Evolutionary conservation across 2,113 vertebrate species (phyloP), one percentile per base, ranked within the genome.

Genomic region (Antechinus flavipes): DNA sequence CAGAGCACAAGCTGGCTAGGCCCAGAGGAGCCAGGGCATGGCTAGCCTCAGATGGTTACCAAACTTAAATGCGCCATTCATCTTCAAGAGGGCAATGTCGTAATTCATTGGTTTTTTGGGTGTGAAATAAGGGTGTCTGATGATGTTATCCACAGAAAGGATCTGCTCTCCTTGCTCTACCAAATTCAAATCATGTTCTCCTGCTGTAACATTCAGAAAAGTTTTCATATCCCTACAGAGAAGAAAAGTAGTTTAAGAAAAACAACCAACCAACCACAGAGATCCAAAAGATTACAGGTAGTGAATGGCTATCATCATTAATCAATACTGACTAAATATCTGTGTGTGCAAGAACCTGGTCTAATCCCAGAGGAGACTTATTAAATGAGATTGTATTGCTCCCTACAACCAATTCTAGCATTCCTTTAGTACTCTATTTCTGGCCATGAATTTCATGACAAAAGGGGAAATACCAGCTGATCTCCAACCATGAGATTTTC

Each of bases 11-110:
- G 4, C 0, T 92, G 24, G 84, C 56, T 2, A 22, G 94, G 49
- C 91, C 46, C 95, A 24, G 47, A 47, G 19, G 1, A 91, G 49
- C 23, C 54, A 42, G 61, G n/a, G 1, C 6, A 84, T 84, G 68
- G 68, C 35, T 89, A 9, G 84, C 50, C 61, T 61, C 76, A 93
- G 93, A 93, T 96, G 96, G 98, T 98, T 99, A 99, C 99, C 99
- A 97, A 99, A 99, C 93, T 16, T 98, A 93, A 99, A 99, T 93
- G 35, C 30, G 89, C 98, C 98, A 54, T 98, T 97, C 97, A 99
- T 96, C 96, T 99, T 98, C 95, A 99, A 91, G 93, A 99, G 98
- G 89, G 99, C 99, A 2, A 99, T 97, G 89, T 99, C 99, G 76
- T 99, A 99, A 97, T 98, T 98, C 99, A 99, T 99, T 0, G 99